A percentile compares a stretch with the other conserved stretches of the same genome.
Evolutionary conservation across 2,113 vertebrate species (phyloP).

Genomic region (Urocynchramus pylzowi): DNA sequence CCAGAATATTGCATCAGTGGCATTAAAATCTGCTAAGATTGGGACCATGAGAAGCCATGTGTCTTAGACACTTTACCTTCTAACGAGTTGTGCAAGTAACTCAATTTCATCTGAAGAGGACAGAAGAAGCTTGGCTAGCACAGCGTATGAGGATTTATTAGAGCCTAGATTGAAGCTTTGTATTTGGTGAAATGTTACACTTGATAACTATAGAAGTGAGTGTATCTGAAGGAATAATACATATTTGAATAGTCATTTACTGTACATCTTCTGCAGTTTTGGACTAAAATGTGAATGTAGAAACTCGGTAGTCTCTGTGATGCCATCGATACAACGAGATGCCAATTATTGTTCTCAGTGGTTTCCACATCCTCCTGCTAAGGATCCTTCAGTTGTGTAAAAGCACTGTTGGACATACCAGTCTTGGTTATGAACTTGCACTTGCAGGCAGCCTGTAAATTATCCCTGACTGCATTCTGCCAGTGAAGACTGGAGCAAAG

Average conservation of each 20-base stretch:
- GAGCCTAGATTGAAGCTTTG: conserved; percentile 70
- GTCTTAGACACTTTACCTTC: conserved; percentile 60
- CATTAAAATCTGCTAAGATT: conserved; percentile 61
- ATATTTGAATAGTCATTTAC: conserved; percentile 69
- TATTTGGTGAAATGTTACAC: conserved; percentile 76
- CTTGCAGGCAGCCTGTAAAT: conserved; percentile 16
- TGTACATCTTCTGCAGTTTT: conserved; percentile 61
- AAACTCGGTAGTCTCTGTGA: conserved; percentile 33
- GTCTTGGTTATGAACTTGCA: conserved; percentile 44
- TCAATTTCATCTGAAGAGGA: conserved; percentile 47
- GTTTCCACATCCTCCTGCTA: conserved; percentile 30
- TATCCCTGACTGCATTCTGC: neutral
- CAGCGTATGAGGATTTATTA: conserved; percentile 61
- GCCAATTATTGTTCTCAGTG: conserved; percentile 51
- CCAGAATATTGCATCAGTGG: conserved; percentile 42
- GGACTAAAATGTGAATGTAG: conserved; percentile 73
- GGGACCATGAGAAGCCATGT: conserved; percentile 66
- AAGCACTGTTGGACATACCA: neutral
- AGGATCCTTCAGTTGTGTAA: conserved; percentile 50
- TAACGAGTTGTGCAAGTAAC: conserved; percentile 66
- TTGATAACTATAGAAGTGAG: conserved; percentile 51
- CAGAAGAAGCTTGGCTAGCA: conserved; percentile 63
- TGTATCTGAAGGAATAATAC: conserved; percentile 61
- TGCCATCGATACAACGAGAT: conserved; percentile 13
- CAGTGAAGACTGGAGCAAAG: conserved; percentile 20